These are phyloP conservation scores for Scotopteryx bipunctaria DNA, from an alignment of 2,888 invertebrate species.

Conservation along the genomic window DNA sequence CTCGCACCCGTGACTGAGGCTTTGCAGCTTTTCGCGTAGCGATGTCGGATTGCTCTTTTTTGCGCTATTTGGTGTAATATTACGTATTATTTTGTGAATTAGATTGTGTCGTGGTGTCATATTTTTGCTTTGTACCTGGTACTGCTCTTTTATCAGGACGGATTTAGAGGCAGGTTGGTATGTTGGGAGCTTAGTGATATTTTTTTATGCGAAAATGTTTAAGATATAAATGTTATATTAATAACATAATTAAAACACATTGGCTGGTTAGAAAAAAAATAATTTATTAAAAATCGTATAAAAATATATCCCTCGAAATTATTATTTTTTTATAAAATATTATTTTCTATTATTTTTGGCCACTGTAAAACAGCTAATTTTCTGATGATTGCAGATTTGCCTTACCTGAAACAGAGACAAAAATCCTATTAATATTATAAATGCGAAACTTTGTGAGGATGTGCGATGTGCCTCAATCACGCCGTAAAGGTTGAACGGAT, in stretches of 20 bases:
- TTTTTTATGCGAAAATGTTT: background rate
- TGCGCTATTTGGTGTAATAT: slow-evolving; percentile 75
- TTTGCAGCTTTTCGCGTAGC: slow-evolving; percentile 63
- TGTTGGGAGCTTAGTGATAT: slow-evolving; percentile 18
- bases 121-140: slow-evolving; percentile 69
- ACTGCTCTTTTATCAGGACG: slow-evolving; percentile 57
- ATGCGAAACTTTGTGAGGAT: too few relatives aligned
- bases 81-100: slow-evolving; percentile 83
- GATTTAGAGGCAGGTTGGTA: slow-evolving; percentile 64
- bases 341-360: slow-evolving; percentile 59
- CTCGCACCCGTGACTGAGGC: slow-evolving; percentile 51
- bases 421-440: too few relatives aligned
- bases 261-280: background rate
- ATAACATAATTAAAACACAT: background rate
- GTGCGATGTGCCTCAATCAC: too few relatives aligned
- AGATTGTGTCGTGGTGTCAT: slow-evolving; percentile 78
- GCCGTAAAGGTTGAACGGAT: too few relatives aligned
- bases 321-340: background rate
- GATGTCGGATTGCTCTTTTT: slow-evolving; percentile 76
- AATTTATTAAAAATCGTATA: slow-evolving; percentile 5
- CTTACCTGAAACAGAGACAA: slow-evolving; percentile 88
- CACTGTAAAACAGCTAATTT: slow-evolving; percentile 90
- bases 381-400: slow-evolving; percentile 95
- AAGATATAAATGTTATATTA: background rate
- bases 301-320: background rate